Evolutionary conservation across 2,113 vertebrate species (phyloP).

Genomic region (Donacobius atricapilla): DNA sequence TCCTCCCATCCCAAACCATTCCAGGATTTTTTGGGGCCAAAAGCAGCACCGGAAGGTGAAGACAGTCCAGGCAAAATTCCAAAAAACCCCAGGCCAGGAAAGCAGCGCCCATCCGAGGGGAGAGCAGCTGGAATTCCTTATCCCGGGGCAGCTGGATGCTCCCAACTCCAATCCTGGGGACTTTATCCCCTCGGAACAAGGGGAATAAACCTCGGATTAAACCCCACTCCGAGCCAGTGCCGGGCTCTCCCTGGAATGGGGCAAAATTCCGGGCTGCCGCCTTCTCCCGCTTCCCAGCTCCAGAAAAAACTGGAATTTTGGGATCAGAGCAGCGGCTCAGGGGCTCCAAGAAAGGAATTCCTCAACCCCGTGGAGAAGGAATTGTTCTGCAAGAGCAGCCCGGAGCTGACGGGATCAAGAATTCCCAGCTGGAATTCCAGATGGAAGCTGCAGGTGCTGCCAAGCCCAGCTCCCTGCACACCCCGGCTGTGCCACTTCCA

Average conservation of each 20-base stretch:
- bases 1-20: too few species aligned
- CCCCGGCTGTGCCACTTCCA: not conserved
- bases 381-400: not conserved
- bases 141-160: too few species aligned
- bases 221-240: too few species aligned
- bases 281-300: not conserved
- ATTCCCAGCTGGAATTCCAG: not conserved
- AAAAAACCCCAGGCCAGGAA: too few species aligned
- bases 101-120: too few species aligned
- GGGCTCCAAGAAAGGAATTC: too few species aligned
- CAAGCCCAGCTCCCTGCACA: not conserved
- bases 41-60: too few species aligned
- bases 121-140: too few species aligned
- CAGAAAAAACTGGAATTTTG: not conserved
- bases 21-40: too few species aligned
- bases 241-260: accelerated
- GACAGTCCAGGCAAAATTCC: too few species aligned
- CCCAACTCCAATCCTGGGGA: too few species aligned
- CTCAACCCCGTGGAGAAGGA: too few species aligned
- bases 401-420: not conserved
- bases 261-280: accelerated
- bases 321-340: not conserved
- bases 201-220: not conserved
- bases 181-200: not conserved
- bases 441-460: not conserved